Evolutionary conservation across 2,888 invertebrate genomes (phyloP).

Genomic region (Eilema caniola): DNA sequence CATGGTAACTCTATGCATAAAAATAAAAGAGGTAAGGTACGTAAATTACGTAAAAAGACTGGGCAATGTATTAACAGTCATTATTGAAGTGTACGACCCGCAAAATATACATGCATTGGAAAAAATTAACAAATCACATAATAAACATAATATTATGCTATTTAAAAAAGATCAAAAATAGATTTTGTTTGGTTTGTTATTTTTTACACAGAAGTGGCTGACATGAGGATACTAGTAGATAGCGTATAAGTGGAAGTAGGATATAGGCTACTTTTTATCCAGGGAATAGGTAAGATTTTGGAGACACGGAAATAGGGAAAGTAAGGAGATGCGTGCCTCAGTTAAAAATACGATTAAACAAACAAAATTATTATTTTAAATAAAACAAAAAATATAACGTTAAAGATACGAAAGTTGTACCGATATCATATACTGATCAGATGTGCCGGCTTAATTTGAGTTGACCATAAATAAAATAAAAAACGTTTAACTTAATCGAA

Average conservation of each 20-base stretch:
- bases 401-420: slow-evolving; percentile 2
- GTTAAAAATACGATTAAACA: background rate
- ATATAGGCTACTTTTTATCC: background rate
- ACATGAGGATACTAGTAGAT: background rate
- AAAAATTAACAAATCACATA: background rate
- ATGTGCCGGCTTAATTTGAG: background rate
- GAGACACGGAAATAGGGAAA: too few relatives aligned
- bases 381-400: too few relatives aligned
- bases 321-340: background rate
- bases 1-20: slow-evolving; percentile 35
- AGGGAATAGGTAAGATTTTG: background rate
- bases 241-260: background rate
- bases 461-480: background rate
- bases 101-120: background rate
- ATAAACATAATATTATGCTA: background rate
- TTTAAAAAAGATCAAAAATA: background rate
- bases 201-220: background rate
- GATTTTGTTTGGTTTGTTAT: background rate
- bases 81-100: slow-evolving; percentile 10
- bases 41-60: slow-evolving; percentile 37
- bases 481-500: slow-evolving; percentile 1
- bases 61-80: slow-evolving; percentile 24
- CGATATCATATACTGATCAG: background rate
- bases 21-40: slow-evolving; percentile 38
- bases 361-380: too few relatives aligned